Percentiles rank a stretch among this genome's conserved stretches.
Evolutionary conservation across 2,797 vertebrate genomes (phyloP).

Genomic region (Typhlichthys subterraneus): DNA sequence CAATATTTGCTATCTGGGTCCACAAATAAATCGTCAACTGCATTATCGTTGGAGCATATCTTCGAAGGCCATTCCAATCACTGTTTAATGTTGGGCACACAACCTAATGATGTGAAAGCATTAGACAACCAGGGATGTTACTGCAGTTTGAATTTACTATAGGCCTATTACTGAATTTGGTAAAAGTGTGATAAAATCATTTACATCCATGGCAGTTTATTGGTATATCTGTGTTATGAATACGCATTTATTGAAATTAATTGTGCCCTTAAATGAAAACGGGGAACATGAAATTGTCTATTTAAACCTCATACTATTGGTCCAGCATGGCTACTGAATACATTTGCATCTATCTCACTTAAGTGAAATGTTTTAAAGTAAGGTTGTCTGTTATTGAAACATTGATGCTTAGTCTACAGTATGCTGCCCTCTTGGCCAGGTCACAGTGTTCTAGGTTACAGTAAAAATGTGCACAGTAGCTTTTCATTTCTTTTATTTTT

Average conservation of each 20-base stretch:
- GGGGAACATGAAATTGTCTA: too few species aligned
- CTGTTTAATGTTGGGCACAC: slow-evolving; percentile 12
- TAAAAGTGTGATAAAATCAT: slow-evolving; percentile 18
- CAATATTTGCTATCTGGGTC: slow-evolving; percentile 34
- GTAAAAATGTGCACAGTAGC: too few species aligned
- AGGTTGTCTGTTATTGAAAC: too few species aligned
- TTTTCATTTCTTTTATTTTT: too few species aligned
- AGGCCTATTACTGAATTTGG: slow-evolving; percentile 12
- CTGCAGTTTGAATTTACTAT: background rate
- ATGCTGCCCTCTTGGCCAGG: too few species aligned
- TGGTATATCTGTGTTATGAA: background rate
- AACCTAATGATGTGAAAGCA: slow-evolving; percentile 24
- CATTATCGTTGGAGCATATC: slow-evolving; percentile 29
- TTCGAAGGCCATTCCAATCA: slow-evolving; percentile 19
- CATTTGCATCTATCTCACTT: too few species aligned
- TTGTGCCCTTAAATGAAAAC: too few species aligned
- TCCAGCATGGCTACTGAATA: too few species aligned
- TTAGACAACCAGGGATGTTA: slow-evolving; percentile 24
- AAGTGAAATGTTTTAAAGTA: too few species aligned
- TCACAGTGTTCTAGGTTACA: too few species aligned
- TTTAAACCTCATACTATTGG: too few species aligned
- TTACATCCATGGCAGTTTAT: slow-evolving; percentile 6
- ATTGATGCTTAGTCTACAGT: too few species aligned
- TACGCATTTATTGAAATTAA: background rate
- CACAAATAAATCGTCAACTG: slow-evolving; percentile 20